These are phyloP conservation scores for Luscinia megarhynchos DNA, from an alignment of 2,797 vertebrate genomes.

Conservation along the genomic window DNA sequence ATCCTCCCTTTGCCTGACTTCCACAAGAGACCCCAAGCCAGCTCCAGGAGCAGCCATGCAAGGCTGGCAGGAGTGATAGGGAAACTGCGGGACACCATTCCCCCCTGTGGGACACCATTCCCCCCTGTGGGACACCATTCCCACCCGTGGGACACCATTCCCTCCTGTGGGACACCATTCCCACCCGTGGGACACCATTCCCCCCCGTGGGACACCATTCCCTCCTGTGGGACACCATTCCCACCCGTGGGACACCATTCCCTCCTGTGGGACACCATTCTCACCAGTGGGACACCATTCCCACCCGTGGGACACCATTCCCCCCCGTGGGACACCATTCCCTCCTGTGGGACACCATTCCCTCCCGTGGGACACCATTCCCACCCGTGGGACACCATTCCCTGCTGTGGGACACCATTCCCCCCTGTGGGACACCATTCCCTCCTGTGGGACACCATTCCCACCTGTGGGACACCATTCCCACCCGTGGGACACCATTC, in stretches of 20 bases:
- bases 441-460: too few relatives aligned
- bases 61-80: background rate
- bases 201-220: background rate
- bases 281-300: too few relatives aligned
- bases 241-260: background rate
- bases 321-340: background rate
- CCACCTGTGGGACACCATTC: too few relatives aligned
- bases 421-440: too few relatives aligned
- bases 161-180: background rate
- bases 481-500: too few relatives aligned
- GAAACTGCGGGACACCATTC: background rate
- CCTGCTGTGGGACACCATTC: too few relatives aligned
- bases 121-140: background rate
- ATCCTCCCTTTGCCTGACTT: background rate
- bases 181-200: background rate
- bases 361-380: too few relatives aligned
- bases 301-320: background rate
- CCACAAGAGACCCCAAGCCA: background rate
- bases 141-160: background rate
- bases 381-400: too few relatives aligned
- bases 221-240: too few relatives aligned
- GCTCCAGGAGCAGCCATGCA: fast-evolving
- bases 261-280: background rate
- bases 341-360: too few relatives aligned
- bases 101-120: background rate